Evolutionary conservation across 2,113 vertebrate species (phyloP), one percentile per base, ranked within the genome.

Genomic region (Caranx melampygus): DNA sequence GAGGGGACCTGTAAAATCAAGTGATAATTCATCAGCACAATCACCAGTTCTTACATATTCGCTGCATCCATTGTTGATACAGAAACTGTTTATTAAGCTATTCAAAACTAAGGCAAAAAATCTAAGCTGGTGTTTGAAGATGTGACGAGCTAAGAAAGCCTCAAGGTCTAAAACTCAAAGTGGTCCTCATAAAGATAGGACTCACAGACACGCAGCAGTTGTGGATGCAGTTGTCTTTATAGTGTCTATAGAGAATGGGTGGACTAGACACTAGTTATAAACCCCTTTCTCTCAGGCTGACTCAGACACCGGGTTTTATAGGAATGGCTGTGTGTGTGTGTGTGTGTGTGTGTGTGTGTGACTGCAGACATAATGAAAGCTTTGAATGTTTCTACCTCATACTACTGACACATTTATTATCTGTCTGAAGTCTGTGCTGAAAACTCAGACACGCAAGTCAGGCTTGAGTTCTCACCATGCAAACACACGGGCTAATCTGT

Each of bases 321-420:
- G 73, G 75, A 37, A 60, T 82, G 72, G 79, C 72, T 44, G 72
- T 67, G 75, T 72, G 65, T 47, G 65, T 55, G 75, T 51, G 68
- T 66, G 44, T 75, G 71, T 72, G 33, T 20, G 31, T 54, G 63
- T 47, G 78, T 67, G 68, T 63, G 75, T 51, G 68, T 66, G 44
- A 18, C 44, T 63, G 44, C 37, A 76, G 72, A 65, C 8, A 1
- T 59, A 77, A 82, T 87, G 62, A 72, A 84, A 82, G 75, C 63
- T 63, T 21, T 65, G 34, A 51, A 60, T 65, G 66, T 62, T 80
- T 77, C 86, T 68, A 77, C 33, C 51, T 84, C 13, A 5, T 78
- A 54, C 42, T 1, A 80, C 59, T 89, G 76, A 85, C 74, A 83
- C 75, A 83, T 89, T 88, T 79, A 87, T 77, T 77, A 58, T 85